phyloP scores from a whole-genome alignment of 2,113 vertebrate species.

The Carollia perspicillata region DNA sequence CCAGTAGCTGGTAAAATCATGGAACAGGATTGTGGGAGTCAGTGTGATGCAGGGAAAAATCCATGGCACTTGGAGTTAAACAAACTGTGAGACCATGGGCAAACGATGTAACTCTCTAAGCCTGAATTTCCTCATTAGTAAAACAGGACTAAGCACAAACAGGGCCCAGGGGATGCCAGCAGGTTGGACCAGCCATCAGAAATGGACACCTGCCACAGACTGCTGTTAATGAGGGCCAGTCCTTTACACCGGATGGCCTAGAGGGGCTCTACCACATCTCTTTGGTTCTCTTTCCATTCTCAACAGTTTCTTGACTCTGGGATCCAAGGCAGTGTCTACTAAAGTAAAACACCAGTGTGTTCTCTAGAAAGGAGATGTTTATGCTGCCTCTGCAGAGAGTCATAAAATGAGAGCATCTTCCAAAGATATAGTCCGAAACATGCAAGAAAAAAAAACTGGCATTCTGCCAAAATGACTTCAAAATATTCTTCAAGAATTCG shows the following conservation, averaged over 20 bases:
- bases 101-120: not conserved
- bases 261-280: fast-evolving
- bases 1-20: not conserved
- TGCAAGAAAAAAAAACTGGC: not conserved
- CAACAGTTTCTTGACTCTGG: not conserved
- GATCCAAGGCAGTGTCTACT: not conserved
- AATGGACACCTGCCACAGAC: not conserved
- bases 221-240: too few relatives aligned
- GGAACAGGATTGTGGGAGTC: not conserved
- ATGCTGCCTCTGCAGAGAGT: conserved; percentile 22
- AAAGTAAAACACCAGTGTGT: not conserved
- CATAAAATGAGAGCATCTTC: not conserved
- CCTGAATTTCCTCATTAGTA: not conserved
- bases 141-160: not conserved
- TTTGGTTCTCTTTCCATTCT: not conserved
- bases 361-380: conserved; percentile 48
- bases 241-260: not conserved
- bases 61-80: not conserved
- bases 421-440: not conserved
- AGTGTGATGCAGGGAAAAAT: too few relatives aligned
- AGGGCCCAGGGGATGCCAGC: not conserved
- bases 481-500: not conserved
- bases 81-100: not conserved
- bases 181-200: not conserved
- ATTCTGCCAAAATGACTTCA: conserved; percentile 25